Evolutionary conservation across 2,888 invertebrate genomes (phyloP), one percentile per base, ranked within the genome.

Genomic region (Chorisops tibialis): DNA sequence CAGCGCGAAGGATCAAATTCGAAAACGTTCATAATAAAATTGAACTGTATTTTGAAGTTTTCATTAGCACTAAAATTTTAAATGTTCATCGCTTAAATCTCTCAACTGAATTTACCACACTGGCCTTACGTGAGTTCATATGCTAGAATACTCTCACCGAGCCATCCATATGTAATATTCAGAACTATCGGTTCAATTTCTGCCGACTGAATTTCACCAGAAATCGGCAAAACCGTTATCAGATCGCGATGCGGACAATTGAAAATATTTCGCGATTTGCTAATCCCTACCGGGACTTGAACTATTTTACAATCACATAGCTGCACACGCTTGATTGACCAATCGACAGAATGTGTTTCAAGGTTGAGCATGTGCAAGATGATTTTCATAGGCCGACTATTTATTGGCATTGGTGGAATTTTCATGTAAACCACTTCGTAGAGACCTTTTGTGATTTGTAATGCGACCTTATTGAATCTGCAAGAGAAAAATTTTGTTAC

Each of bases 1-100:
- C 62, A 63, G 11, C 49, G 62, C 2, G 43, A 14, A 12, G 66
- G 66, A 61, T 66, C 62, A 35, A 62, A 61, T 41, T 61, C 62
- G 3, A 24, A 43, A 54, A 66, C 14, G 22, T 62, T 35, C 12
- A 63, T 50, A n/a, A 37, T 0, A 30, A 64, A 64, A 59, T 54
- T 37, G 7, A 64, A 11, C 9, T 49, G 38, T 6, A 64, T 11
- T 11, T 22, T 59, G 41, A 30, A 61, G 1, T 4, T 9, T 11
- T 48, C 35, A 21, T 47, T 22, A 11, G 59, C 30, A 6, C 47
- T 59, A 14, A 39, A 49, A 22, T 41, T 16, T n/a, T n/a, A n/a
- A n/a, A n/a, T n/a, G n/a, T n/a, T n/a, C n/a, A n/a, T n/a, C n/a
- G n/a, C n/a, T n/a, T n/a, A n/a, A n/a, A n/a, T n/a, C n/a, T n/a